Evolutionary conservation across 2,113 vertebrate species (phyloP).

Genomic region (Psilopogon haemacephalus): DNA sequence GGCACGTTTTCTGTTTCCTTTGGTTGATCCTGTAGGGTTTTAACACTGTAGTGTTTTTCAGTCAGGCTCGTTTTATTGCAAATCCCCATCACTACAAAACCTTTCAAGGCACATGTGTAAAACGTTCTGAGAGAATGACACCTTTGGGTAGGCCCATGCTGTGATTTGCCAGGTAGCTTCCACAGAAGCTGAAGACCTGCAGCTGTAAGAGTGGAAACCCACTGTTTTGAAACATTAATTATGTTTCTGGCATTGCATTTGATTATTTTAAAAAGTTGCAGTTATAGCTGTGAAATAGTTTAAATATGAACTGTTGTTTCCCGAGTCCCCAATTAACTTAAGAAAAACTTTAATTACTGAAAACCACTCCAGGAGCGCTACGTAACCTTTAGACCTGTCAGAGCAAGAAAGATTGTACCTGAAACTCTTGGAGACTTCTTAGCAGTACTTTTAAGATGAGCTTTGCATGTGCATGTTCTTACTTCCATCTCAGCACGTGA

Average conservation of each 20-base stretch:
- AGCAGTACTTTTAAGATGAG: neutral
- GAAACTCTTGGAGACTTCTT: neutral
- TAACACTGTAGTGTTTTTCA: neutral
- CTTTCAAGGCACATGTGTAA: neutral
- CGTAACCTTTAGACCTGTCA: neutral
- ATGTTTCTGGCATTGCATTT: neutral
- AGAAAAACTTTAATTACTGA: neutral
- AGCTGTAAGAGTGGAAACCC: neutral
- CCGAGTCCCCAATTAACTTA: neutral
- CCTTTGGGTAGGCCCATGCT: neutral
- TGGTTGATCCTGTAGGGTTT: neutral
- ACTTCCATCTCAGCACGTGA: neutral
- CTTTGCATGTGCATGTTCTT: neutral
- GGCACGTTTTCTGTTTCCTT: neutral
- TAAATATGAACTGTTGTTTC: neutral
- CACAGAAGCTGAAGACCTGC: neutral
- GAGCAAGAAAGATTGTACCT: neutral
- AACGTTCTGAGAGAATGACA: neutral
- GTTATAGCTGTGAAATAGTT: neutral
- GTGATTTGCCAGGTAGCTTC: neutral
- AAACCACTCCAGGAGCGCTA: neutral
- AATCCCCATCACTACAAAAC: neutral
- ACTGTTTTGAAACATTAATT: neutral
- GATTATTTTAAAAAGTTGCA: neutral
- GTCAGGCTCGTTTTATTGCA: neutral